Evolutionary conservation across 2,888 invertebrate species (phyloP), one percentile per base, ranked within the genome.

Genomic region (Cantharis flavilabris): DNA sequence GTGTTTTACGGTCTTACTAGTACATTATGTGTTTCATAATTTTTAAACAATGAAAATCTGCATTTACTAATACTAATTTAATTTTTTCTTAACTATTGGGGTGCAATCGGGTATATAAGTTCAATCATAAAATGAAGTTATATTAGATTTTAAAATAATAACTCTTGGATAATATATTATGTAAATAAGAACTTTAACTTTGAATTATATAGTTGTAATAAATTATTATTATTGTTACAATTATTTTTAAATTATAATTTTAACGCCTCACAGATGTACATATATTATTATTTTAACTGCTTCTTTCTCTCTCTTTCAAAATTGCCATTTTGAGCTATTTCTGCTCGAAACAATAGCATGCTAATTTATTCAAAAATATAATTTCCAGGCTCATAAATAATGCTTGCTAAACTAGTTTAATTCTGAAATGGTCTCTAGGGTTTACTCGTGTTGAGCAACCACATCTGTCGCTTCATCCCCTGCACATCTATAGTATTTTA

Each of bases 321-420:
- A 72, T 76, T 73, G 69, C 70, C 73, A 73, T 30, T 69, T 70
- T 70, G 26, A 67, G 74, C 72, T 77, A 75, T 72, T 75, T 67
- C 28, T 64, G 72, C 72, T 75, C 30, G 49, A 62, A 75, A 77
- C 77, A 75, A 77, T 72, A 75, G 28, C 72, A 78, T 78, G 78
- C 81, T 80, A 82, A 82, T 82, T 81, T 81, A 80, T 80, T 78
- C 80, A 76, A 73, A 81, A 82, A 82, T 80, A 82, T 83, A 82
- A 83, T 83, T 83, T 82, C 82, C 80, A 78, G 80, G 81, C 82
- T 80, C 82, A 83, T 83, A 83, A 83, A 83, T 83, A 83, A 83
- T 82, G 78, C 80, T 81, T 81, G 80, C 81, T 79, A 82, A 82
- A 83, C 81, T 82, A 81, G 82, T 82, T 83, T 82, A 82, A 82